These are phyloP conservation scores for Cyanistes caeruleus DNA, from an alignment of 2,113 vertebrate genomes.

Conservation along the genomic window DNA sequence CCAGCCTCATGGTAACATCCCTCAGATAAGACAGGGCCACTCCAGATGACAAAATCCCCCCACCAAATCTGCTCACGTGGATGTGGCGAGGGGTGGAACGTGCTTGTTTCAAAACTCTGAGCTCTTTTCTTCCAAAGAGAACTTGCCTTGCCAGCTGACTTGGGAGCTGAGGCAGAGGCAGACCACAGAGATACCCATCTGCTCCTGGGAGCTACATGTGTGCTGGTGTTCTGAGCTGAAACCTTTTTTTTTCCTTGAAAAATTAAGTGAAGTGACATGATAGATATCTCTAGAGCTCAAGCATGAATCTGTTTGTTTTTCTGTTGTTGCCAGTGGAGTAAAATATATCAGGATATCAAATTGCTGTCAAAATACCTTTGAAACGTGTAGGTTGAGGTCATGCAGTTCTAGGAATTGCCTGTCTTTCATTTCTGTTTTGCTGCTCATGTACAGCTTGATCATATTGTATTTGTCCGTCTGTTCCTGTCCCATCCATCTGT, in stretches of 20 bases:
- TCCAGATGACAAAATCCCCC: background rate
- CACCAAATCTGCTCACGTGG: background rate
- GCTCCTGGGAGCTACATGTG: background rate
- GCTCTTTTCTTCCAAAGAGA: background rate
- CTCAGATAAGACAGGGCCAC: background rate
- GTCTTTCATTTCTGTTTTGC: constrained; percentile 4
- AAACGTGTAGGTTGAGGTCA: constrained; percentile 56
- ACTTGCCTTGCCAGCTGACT: background rate
- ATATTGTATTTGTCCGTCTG: background rate
- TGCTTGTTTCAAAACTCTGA: background rate
- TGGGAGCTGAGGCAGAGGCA: background rate
- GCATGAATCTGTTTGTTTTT: constrained; percentile 60
- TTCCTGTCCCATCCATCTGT: background rate
- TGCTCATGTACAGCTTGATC: background rate
- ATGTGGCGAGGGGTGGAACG: accelerated
- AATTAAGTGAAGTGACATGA: background rate
- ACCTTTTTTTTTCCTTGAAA: background rate
- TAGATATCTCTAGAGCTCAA: constrained; percentile 51
- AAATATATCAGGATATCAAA: constrained; percentile 52
- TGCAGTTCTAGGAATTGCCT: background rate
- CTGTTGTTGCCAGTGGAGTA: constrained; percentile 52
- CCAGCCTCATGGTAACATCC: background rate
- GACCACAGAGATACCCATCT: constrained; percentile 15
- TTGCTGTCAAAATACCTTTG: constrained; percentile 56
- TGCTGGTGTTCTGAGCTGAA: constrained; percentile 17